These are phyloP conservation scores for Eulacestoma nigropectus DNA, from an alignment of 2,113 vertebrate genomes.

Conservation along the genomic window DNA sequence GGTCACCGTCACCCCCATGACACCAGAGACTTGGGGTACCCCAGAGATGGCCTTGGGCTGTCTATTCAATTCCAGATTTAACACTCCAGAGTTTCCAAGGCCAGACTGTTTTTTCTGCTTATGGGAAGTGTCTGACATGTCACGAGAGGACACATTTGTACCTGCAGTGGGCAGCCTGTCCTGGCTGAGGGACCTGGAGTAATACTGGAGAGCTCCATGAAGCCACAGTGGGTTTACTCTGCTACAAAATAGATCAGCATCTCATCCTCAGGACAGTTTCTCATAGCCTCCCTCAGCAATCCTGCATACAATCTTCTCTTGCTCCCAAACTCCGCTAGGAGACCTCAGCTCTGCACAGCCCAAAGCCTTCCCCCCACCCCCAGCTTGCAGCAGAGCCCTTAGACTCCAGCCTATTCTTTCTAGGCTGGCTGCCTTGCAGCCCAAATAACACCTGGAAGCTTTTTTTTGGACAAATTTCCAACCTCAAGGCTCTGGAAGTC, in stretches of 20 bases:
- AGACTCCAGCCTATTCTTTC: background rate
- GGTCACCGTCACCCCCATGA: background rate
- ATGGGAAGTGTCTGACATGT: fast-evolving
- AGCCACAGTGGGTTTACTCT: background rate
- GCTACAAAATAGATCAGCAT: background rate
- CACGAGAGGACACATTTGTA: background rate
- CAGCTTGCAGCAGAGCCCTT: background rate
- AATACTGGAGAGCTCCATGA: background rate
- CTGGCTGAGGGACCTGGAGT: background rate
- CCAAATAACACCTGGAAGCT: background rate
- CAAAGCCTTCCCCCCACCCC: background rate
- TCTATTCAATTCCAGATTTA: background rate
- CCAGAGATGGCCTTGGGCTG: fast-evolving
- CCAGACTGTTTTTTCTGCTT: background rate
- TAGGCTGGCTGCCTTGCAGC: background rate
- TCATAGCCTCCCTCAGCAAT: background rate
- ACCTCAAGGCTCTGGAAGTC: background rate
- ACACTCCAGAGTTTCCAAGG: background rate
- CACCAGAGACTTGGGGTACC: background rate
- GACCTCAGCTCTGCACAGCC: background rate
- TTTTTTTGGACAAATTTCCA: background rate
- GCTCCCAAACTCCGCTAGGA: background rate
- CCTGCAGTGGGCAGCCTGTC: background rate
- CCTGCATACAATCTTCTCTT: background rate
- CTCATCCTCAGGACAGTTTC: background rate